phyloP scores from a whole-genome alignment of 2,797 vertebrate genomes.

The Sebastes glaucus region DNA sequence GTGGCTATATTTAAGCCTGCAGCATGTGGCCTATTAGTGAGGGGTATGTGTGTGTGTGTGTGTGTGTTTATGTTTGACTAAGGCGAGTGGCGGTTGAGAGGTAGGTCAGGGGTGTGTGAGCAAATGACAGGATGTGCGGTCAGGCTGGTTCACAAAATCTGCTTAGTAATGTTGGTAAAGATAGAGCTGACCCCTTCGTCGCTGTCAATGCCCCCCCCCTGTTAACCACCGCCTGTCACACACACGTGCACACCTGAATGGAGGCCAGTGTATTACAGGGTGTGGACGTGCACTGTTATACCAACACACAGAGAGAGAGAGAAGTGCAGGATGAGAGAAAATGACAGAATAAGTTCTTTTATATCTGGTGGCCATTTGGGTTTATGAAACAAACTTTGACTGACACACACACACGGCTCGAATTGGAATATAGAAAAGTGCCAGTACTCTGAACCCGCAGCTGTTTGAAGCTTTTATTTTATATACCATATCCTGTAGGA shows the following conservation, averaged over 20 bases:
- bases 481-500: neutral
- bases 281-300: conserved; percentile 12
- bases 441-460: neutral
- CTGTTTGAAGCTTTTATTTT: neutral
- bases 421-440: too few relatives aligned
- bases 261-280: conserved; percentile 49
- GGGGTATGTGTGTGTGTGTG: neutral
- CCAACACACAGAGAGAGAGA: neutral
- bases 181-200: conserved; percentile 54
- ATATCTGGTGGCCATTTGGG: neutral
- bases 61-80: conserved; percentile 45
- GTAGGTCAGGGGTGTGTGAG: conserved; percentile 47
- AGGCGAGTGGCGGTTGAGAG: conserved; percentile 48
- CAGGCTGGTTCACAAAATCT: conserved; percentile 34
- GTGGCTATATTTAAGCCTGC: conserved; percentile 47
- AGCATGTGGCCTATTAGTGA: conserved; percentile 17
- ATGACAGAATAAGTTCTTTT: neutral
- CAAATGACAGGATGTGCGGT: conserved; percentile 64
- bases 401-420: neutral
- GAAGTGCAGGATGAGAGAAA: neutral
- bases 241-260: conserved; percentile 51
- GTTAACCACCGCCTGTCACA: conserved; percentile 32
- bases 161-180: conserved; percentile 59
- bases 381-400: neutral
- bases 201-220: conserved; percentile 41